Conservation (phyloP, 2,797 vertebrate species). For the Rousettus madagascariensis region DNA sequence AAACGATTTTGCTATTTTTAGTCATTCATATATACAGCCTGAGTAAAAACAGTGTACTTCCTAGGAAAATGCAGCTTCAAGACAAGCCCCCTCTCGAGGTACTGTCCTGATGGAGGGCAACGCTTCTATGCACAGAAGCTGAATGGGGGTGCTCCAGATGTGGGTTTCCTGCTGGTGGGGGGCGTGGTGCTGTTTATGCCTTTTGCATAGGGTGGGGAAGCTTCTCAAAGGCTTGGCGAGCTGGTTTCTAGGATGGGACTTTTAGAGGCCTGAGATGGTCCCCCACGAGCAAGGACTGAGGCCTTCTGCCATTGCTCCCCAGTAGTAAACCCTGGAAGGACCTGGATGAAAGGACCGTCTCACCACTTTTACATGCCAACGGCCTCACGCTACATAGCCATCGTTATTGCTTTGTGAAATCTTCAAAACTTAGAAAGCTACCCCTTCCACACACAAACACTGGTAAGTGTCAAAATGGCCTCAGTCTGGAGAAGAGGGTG, state of each 20-base stretch:
- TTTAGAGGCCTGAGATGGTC: neutral
- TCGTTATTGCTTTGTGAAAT: neutral
- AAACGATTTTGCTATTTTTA: neutral
- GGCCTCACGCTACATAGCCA: neutral
- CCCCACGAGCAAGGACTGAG: neutral
- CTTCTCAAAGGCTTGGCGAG: neutral
- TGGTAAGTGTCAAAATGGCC: neutral
- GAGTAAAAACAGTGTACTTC: neutral
- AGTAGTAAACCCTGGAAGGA: neutral
- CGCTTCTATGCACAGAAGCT: neutral
- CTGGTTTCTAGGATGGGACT: neutral
- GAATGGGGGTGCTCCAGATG: neutral
- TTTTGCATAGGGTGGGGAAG: neutral
- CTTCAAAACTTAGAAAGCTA: conserved; percentile 25
- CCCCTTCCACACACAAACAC: neutral
- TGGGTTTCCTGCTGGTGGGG: neutral
- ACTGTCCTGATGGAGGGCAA: neutral
- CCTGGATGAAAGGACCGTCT: neutral
- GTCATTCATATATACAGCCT: neutral
- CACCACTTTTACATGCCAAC: neutral
- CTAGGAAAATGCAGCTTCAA: neutral
- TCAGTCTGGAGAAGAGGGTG: neutral
- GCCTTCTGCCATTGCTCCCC: neutral
- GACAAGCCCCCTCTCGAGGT: neutral
- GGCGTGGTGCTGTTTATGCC: neutral